phyloP scores from a whole-genome alignment of 2,888 invertebrate genomes.

The Drosophila incognita region DNA sequence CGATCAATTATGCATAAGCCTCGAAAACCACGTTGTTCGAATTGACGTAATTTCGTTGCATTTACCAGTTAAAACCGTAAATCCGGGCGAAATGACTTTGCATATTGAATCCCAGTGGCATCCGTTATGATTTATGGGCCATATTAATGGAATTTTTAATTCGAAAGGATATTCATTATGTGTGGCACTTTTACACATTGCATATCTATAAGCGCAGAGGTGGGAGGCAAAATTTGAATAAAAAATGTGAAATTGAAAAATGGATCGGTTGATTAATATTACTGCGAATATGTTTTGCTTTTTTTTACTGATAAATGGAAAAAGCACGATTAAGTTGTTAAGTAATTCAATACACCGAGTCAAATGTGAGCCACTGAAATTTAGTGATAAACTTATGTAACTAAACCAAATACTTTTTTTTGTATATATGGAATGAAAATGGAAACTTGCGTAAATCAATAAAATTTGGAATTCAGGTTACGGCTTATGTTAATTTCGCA shows the following conservation, averaged over 20 bases:
- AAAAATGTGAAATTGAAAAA: not conserved
- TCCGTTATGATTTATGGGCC: not conserved
- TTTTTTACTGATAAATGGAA: not conserved
- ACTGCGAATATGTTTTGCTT: not conserved
- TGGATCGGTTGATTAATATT: not conserved
- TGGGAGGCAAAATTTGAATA: not conserved
- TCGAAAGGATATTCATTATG: conserved; percentile 3
- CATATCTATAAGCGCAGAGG: not conserved
- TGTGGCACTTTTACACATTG: not conserved
- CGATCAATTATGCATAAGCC: not conserved
- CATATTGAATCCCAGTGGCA: conserved; percentile 23
- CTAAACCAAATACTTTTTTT: not conserved
- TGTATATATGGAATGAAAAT: not conserved
- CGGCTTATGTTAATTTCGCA: not conserved
- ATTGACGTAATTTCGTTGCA: conserved; percentile 29
- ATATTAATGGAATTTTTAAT: conserved; percentile 19
- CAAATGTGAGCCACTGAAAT: not conserved
- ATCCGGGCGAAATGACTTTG: conserved; percentile 4
- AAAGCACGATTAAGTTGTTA: not conserved
- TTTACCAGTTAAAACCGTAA: not conserved
- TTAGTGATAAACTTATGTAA: not conserved
- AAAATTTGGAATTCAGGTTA: not conserved
- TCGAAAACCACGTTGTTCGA: not conserved
- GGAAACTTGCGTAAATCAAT: not conserved
- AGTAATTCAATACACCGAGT: not conserved